These are phyloP conservation scores for Arrhamphus sclerolepis DNA, from an alignment of 2,797 vertebrate genomes.

Conservation along the genomic window DNA sequence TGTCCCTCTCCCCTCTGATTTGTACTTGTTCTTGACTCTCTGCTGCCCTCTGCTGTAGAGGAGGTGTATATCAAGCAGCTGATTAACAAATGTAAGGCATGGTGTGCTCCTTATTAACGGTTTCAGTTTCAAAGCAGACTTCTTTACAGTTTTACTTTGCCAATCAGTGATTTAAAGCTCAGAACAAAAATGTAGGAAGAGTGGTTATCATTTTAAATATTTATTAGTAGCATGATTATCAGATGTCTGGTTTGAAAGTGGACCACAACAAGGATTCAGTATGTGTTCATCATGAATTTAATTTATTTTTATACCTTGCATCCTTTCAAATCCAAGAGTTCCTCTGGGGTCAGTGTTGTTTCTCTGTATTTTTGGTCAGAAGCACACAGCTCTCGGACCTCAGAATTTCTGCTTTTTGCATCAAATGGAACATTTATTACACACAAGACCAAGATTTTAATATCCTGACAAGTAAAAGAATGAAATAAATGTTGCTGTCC, in stretches of 20 bases:
- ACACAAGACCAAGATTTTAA: neutral
- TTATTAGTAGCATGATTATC: neutral
- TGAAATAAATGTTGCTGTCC: neutral
- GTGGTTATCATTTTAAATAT: too few species aligned
- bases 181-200: neutral
- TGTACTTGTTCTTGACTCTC: conserved; percentile 55
- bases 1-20: too few species aligned
- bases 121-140: conserved; percentile 43
- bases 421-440: neutral
- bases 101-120: conserved; percentile 9
- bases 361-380: too few species aligned
- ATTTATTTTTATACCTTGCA: too few species aligned
- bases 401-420: neutral
- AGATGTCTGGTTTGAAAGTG: conserved; percentile 36
- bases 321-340: conserved; percentile 39
- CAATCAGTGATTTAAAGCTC: neutral
- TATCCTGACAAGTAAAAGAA: neutral
- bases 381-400: neutral
- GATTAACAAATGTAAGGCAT: conserved; percentile 92
- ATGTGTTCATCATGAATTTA: conserved; percentile 20
- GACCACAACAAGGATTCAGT: conserved; percentile 15
- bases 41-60: conserved; percentile 83
- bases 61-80: conserved; percentile 91
- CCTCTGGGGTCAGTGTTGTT: too few species aligned
- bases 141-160: neutral